Base-by-base conservation (phyloP, 2,888 invertebrate species). In the Caenorhabditis auriculariae region DNA sequence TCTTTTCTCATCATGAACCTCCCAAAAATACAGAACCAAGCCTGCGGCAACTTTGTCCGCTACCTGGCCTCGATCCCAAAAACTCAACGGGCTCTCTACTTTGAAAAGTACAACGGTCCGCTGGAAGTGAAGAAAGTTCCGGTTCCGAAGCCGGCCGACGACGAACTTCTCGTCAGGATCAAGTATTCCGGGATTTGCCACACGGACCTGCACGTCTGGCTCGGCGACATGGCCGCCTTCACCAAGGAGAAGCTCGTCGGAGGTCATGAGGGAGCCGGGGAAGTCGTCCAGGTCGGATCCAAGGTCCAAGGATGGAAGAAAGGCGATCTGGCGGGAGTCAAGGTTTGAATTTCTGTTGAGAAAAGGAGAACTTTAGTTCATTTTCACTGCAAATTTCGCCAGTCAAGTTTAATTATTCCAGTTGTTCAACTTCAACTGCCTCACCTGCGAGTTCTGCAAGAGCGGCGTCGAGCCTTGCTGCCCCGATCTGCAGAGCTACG, bases 371-470 rank as follows among this genome's bases (percentile, higher is more conserved):
- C 35, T 38, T 38, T 45, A 24, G 12, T 23, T 42, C 17, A 19
- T 55, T 9, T 51, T 43, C 43, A 12, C 23, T 1, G 24, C 27
- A 32, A 35, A 35, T 49, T 51, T 57, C 26, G 15, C 12, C 15
- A n/a, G n/a, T n/a, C n/a, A n/a, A n/a, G n/a, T n/a, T 7, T n/a
- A 6, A 32, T 24, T 6, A 21, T 64, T 59, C 21, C 26, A 64
- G 64, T 43, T 59, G 29, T 38, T 64, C n/a, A 63, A 64, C 51
- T 41, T 47, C 37, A 26, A 51, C 35, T 64, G 64, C 43, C 23
- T 57, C 21, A 46, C 24, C 28, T 64, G 64, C 24, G 64, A 64
- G 43, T 59, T 41, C 49, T 64, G 64, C 46, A 62, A 56, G 19
- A 45, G 37, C 3, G 64, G 64, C 21, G 27, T 19, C 28, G 64